Conservation (phyloP, 2,113 vertebrate species). For the Phrynocephalus versicolor region DNA sequence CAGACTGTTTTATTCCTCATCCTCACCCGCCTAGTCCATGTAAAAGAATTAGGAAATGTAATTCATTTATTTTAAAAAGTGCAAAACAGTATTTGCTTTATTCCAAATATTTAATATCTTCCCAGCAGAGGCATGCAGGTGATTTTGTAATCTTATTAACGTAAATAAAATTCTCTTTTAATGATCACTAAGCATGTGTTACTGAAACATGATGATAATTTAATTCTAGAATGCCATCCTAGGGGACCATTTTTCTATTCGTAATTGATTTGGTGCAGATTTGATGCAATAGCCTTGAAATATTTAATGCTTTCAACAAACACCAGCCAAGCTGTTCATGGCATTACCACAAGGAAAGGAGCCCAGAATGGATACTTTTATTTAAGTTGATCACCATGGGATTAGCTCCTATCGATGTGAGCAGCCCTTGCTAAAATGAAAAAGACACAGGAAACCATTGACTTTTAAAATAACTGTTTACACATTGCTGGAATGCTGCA, state of each 20-base stretch:
- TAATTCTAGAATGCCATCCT: neutral
- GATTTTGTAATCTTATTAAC: conserved; percentile 33
- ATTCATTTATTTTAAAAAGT: conserved; percentile 11
- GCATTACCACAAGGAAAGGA: neutral
- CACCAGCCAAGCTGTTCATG: neutral
- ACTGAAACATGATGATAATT: neutral
- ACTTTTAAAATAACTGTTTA: neutral
- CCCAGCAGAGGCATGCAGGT: neutral
- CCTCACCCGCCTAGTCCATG: neutral
- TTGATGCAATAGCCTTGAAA: neutral
- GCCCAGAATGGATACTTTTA: neutral
- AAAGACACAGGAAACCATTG: neutral
- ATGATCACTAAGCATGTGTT: conserved; percentile 7
- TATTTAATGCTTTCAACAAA: neutral
- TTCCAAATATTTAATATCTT: conserved; percentile 4
- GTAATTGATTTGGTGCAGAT: neutral
- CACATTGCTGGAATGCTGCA: neutral
- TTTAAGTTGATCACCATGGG: neutral
- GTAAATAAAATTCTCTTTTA: neutral
- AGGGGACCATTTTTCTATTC: neutral
- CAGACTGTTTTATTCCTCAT: neutral
- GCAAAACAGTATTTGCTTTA: neutral
- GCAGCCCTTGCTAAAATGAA: neutral
- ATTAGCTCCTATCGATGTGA: neutral
- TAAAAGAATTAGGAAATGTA: conserved; percentile 43